Base-by-base conservation (phyloP, 2,113 vertebrate species). In the Oreochromis niloticus region DNA sequence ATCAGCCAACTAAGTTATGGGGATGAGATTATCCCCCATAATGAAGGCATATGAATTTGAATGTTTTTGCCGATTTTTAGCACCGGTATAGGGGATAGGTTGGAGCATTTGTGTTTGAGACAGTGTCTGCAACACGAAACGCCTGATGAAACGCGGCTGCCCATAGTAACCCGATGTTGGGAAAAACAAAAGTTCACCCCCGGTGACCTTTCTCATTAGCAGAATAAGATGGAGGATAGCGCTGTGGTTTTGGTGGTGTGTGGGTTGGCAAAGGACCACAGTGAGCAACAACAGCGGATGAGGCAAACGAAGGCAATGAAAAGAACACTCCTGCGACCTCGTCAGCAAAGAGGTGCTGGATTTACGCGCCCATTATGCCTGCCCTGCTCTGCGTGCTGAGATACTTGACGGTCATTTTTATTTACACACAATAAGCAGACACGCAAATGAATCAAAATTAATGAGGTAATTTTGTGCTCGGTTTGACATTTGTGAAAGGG, bases 181-280 rank as follows among this genome's bases (percentile, higher is more conserved):
- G 86, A 91, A 92, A 91, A 94, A 93, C 92, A 94, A 85, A 88
- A 86, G 68, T 82, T 78, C 89, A 91, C 90, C 83, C 90, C 71
- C n/a, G 7, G 81, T 90, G 91, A 94, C 92, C 93, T 92, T 54
- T 22, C 92, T 94, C 92, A 93, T 96, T 96, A 96, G 91, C 19
- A 56, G 75, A 88, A 90, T 84, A 88, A 90, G 88, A 87, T 59
- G 78, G 87, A 89, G 46, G 85, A 90, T 27, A 36, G 66, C 19
- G 55, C 85, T 27, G 85, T 75, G 46, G 61, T 81, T 84, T 55
- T 11, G 73, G 27, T 41, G 68, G 30, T 66, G 87, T 86, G 87
- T 91, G 88, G 87, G 87, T 55, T 88, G 87, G 78, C 13, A 59
- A 83, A 86, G 30, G 63, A 75, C 82, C 73, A 50, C 43, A 80